Conservation (phyloP, 2,113 vertebrate genomes). For the Quiscalus mexicanus region DNA sequence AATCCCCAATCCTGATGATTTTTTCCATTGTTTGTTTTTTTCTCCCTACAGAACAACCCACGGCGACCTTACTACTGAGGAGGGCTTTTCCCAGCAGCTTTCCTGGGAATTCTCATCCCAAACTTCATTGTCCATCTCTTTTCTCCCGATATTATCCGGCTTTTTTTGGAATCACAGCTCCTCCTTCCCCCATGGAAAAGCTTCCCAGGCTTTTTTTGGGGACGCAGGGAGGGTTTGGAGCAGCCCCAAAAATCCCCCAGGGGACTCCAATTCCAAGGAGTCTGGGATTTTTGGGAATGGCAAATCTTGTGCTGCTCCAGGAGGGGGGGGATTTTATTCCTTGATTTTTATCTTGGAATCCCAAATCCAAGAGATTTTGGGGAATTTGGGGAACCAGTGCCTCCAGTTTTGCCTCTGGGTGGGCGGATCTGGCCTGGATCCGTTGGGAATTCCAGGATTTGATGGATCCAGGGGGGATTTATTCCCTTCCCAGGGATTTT, state of each 20-base stretch:
- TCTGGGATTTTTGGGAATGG: background rate
- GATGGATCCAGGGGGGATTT: background rate
- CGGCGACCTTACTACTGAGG: slow-evolving; percentile 96
- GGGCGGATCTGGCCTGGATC: background rate
- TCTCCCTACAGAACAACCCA: slow-evolving; percentile 89
- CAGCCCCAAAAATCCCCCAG: background rate
- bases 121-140: background rate
- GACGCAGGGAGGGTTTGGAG: background rate
- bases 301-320: background rate
- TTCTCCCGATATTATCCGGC: background rate
- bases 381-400: background rate
- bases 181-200: background rate
- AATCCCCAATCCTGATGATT: background rate
- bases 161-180: background rate
- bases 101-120: background rate
- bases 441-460: background rate
- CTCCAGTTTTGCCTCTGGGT: background rate
- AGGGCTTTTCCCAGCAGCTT: background rate
- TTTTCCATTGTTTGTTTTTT: background rate
- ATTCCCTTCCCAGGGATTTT: background rate
- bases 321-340: background rate
- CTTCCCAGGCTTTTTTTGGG: background rate
- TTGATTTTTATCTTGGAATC: background rate
- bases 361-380: background rate
- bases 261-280: background rate